Base-by-base conservation (phyloP, 2,888 invertebrate genomes). In the Apodemia hepburni region DNA sequence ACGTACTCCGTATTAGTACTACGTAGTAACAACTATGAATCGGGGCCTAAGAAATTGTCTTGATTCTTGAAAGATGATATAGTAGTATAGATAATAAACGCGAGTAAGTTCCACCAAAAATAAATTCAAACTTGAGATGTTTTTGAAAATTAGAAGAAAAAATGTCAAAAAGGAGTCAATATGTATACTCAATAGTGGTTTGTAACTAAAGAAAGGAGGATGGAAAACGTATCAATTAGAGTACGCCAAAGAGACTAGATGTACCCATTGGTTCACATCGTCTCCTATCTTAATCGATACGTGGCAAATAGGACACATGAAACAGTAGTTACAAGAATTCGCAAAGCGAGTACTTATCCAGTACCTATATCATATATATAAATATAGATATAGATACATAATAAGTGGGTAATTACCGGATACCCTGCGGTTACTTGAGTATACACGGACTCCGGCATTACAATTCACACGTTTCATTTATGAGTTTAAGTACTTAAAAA, bases 301-400 rank as follows among this genome's bases (percentile, higher is more conserved):
- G 54, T 8, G 7, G 15, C 7, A 8, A 57, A 8, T 47, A 57
- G 54, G 54, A 57, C 5, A 51, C 51, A 57, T 57, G 29, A n/a
- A n/a, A 57, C 54, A 57, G 54, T 57, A 57, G 29, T 27, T 57
- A 57, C 54, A 57, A 57, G 45, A 57, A 29, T 29, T 57, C 54
- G 54, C 54, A 57, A 57, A 27, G 54, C 54, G n/a, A 27, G 54
- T 29, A 29, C 54, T 57, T 57, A 29, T 29, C 8, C 3, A 1
- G 15, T 27, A 57, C n/a, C 22, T 12, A 54, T 22, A 18, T 54
- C 12, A 54, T 29, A n/a, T 15, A 57, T 57, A n/a, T 27, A 57
- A 3, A 29, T 29, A 54, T 29, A n/a, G 7, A 57, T 57, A n/a
- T 27, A 57, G 7, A 29, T 29, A 57, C 54, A n/a, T 29, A 57